These are phyloP conservation scores for Rhagoletis pomonella DNA, from an alignment of 1,140 invertebrate genomes.

Conservation along the genomic window DNA sequence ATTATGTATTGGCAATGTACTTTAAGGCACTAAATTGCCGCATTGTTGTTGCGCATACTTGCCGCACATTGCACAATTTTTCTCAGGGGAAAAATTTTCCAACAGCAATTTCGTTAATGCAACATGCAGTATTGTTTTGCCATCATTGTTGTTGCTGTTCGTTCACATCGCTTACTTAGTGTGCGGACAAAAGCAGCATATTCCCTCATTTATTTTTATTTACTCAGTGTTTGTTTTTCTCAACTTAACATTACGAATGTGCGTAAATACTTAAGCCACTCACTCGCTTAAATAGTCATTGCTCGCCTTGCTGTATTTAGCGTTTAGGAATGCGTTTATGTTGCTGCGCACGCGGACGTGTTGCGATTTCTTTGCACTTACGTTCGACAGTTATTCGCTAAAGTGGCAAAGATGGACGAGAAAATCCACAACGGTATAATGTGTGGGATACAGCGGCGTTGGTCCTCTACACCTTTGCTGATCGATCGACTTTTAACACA, in stretches of 20 bases:
- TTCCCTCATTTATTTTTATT: constrained; percentile 1
- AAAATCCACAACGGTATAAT: not conserved
- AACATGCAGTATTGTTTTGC: not conserved
- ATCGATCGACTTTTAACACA: not conserved
- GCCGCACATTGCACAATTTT: constrained; percentile 31
- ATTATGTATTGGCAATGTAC: not conserved
- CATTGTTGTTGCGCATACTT: constrained; percentile 28
- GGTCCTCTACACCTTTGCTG: not conserved
- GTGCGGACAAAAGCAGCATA: not conserved
- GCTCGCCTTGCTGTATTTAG: constrained; percentile 9
- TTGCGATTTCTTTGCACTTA: not conserved
- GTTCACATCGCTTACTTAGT: not conserved
- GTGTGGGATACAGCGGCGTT: not conserved
- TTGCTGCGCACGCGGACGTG: not conserved
- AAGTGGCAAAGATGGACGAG: not conserved
- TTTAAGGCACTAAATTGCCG: constrained; percentile 20
- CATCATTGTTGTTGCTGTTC: not conserved
- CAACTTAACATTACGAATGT: not conserved
- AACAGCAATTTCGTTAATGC: not conserved
- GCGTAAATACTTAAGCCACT: not conserved
- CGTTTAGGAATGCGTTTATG: constrained; percentile 21
- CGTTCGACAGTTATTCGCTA: not conserved
- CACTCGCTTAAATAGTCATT: not conserved
- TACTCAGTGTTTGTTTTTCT: not conserved
- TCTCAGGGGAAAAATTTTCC: constrained; percentile 35